phyloP scores from a whole-genome alignment of 2,888 invertebrate species.

The Epistrophe eligans region DNA sequence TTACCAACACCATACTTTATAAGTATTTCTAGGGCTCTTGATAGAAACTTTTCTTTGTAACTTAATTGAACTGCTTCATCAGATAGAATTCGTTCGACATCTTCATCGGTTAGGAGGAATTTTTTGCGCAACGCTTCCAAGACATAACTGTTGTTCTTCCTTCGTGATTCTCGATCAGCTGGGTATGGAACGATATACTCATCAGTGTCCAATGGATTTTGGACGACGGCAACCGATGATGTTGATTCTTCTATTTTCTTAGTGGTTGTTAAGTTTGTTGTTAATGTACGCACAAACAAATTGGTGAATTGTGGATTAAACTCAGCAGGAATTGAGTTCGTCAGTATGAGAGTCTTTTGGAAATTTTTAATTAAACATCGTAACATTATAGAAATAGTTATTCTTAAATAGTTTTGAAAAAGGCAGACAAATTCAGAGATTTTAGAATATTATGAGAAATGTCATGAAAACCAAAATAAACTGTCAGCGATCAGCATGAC shows the following conservation, averaged over 20 bases:
- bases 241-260: not conserved
- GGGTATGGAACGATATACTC: constrained; percentile 80
- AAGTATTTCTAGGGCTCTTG: constrained; percentile 77
- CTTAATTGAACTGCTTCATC: constrained; percentile 79
- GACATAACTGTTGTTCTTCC: constrained; percentile 58
- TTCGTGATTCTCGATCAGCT: constrained; percentile 77
- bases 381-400: constrained; percentile 34
- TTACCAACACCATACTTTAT: constrained; percentile 79
- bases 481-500: not conserved
- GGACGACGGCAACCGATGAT: not conserved
- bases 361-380: constrained; percentile 48
- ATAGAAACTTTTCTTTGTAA: constrained; percentile 77
- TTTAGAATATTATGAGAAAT: not conserved
- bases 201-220: constrained; percentile 77
- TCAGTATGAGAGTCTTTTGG: constrained; percentile 50
- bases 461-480: constrained; percentile 8
- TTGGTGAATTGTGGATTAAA: constrained; percentile 8
- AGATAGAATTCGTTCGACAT: constrained; percentile 78
- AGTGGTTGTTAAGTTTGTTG: constrained; percentile 36
- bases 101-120: constrained; percentile 77
- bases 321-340: not conserved
- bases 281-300: constrained; percentile 17
- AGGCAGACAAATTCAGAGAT: not conserved
- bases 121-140: constrained; percentile 77
- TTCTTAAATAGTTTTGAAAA: not conserved